Base-by-base conservation (phyloP, 2,113 vertebrate species). In the Piprites chloris region DNA sequence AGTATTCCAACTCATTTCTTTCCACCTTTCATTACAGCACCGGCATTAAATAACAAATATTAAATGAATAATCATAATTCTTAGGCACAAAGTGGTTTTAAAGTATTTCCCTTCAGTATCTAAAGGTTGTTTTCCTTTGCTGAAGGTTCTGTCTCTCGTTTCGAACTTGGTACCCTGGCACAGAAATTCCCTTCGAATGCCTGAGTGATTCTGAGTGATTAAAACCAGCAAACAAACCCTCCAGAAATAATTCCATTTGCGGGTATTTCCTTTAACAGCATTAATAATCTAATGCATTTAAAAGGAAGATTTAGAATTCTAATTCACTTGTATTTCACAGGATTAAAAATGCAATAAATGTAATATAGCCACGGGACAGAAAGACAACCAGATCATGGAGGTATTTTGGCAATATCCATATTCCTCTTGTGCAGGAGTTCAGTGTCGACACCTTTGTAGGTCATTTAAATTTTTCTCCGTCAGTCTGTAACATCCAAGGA, bases 221-320 rank as follows among this genome's bases (percentile, higher is more conserved):
- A 82, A 85, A 94, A 92, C 42, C 92, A 84, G 88, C 86, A 84
- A 93, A 69, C 76, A 93, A 95, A 95, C 7, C 80, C 88, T 80
- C 85, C 80, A 85, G 42, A 93, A 96, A 84, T 96, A 93, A 94
- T 95, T 94, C 88, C 93, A 94, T 95, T 96, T 90, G 85, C 35
- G 90, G 88, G 73, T 35, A 96, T 81, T 97, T 80, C 87, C 93
- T 96, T 95, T 93, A 97, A 93, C 92, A 92, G 90, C 87, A 92
- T 96, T 94, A 97, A 95, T 91, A 94, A 90, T 44, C 93, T 84
- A 90, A 94, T 91, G 75, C 82, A 88, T 91, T 96, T 92, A 93
- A 94, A 97, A 96, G 82, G 82, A 93, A 93, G 90, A 85, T 94
- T 93, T 77, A 75, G 90, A 84, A 84, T 88, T 78, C 50, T 52